Conservation (phyloP, 2,797 vertebrate species). For the Mus spretus region DNA sequence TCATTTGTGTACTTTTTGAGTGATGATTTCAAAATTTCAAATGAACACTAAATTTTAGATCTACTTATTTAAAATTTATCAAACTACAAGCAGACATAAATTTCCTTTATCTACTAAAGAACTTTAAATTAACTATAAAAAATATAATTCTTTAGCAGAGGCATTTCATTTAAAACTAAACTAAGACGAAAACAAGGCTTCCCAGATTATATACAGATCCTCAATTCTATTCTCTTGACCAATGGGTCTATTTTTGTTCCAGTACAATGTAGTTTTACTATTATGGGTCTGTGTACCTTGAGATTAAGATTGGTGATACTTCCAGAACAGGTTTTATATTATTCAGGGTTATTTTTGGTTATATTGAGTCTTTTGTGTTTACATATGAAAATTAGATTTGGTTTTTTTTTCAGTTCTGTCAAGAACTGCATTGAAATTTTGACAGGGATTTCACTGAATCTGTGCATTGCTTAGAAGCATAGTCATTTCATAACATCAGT, state of each 20-base stretch:
- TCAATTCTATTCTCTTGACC: background rate
- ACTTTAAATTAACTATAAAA: background rate
- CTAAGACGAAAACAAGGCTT: background rate
- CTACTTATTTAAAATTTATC: conserved; percentile 29
- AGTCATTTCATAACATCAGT: background rate
- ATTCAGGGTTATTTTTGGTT: background rate
- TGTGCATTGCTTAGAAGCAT: background rate
- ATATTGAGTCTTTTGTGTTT: background rate
- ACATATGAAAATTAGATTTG: background rate
- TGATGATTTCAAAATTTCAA: conserved; percentile 25
- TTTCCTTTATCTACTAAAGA: conserved; percentile 22
- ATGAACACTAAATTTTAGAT: conserved; percentile 8
- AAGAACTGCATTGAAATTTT: background rate
- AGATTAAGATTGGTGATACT: background rate
- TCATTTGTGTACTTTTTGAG: background rate
- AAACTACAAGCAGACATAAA: background rate
- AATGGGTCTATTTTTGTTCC: background rate
- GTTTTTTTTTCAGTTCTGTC: background rate
- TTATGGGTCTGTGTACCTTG: background rate
- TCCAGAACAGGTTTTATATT: background rate
- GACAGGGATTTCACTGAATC: background rate
- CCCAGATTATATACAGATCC: background rate
- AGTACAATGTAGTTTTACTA: no score
- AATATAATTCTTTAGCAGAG: conserved; percentile 25
- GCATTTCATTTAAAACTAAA: conserved; percentile 8